Base-by-base conservation (phyloP, 1,140 invertebrate genomes). In the Cephus cinctus region DNA sequence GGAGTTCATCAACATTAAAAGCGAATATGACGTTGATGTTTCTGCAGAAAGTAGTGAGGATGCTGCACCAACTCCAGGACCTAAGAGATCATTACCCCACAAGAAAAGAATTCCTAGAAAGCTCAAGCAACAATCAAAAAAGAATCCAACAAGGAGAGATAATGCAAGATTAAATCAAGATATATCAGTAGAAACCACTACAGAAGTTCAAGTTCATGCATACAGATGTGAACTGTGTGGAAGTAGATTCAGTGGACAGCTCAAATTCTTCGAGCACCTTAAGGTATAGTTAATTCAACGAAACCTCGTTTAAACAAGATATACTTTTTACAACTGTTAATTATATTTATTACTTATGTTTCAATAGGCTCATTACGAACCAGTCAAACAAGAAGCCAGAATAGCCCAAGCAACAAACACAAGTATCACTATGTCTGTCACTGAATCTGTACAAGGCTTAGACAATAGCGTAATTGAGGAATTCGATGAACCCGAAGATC, bases 401-500 rank as follows among this genome's bases (percentile, higher is more conserved):
- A 51, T 74, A 69, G 59, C 65, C 40, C 63, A 76, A 62, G 54
- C 66, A 51, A 64, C 69, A 43, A 64, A 69, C 50, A 72, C 57
- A 3, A 64, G 55, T 54, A 65, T 67, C 6, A 63, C 65, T 0
- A 69, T 72, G 56, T 67, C 55, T 38, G 53, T 65, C 5, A 14
- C 61, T 14, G 58, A 64, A 59, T 47, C 66, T 50, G 53, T 62
- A 9, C 65, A 66, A 39, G 59, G 6, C 43, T 38, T 68, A 58
- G 53, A 71, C 54, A 67, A 59, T 48, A 52, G 54, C 39, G 76
- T 69, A 11, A 74, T 79, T 5, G 78, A 81, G 54, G 88, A 90
- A 65, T 90, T 90, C 63, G 89, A 87, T 47, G 88, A 90, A 57
- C 83, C 87, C 0, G 89, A 90, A 69, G 89, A 90, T 69, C 79